These are phyloP conservation scores for Siniperca undulata DNA, from an alignment of 2,797 vertebrate genomes.

Conservation along the genomic window DNA sequence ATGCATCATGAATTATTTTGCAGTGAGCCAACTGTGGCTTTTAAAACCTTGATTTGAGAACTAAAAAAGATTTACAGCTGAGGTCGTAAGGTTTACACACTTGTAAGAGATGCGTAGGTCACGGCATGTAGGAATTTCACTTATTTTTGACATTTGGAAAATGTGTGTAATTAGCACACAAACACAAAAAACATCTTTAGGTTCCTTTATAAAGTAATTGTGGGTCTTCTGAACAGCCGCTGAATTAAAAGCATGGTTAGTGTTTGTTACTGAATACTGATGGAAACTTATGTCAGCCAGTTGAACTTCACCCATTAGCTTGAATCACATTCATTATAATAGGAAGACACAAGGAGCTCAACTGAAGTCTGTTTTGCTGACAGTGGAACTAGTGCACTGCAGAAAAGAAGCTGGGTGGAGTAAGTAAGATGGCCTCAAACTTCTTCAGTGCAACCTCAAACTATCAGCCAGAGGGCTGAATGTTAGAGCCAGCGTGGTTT, in stretches of 20 bases:
- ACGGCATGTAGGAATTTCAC: fast-evolving
- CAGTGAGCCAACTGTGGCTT: neutral
- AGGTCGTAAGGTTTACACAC: neutral
- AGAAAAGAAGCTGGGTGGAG: neutral
- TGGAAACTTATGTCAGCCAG: neutral
- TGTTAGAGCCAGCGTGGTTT: neutral
- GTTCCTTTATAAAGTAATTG: neutral
- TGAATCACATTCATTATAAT: neutral
- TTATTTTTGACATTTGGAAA: neutral
- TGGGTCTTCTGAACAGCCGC: neutral
- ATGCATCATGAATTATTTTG: neutral
- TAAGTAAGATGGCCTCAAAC: neutral
- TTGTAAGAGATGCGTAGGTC: neutral
- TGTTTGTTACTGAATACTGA: neutral
- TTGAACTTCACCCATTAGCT: neutral
- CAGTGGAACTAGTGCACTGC: neutral
- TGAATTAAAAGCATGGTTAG: neutral
- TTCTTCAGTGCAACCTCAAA: neutral
- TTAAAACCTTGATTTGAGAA: neutral
- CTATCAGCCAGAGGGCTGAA: neutral
- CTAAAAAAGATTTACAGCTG: neutral
- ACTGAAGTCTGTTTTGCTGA: neutral
- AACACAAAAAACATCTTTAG: neutral
- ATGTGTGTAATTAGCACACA: neutral
- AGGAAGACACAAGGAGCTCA: neutral